phyloP scores from a whole-genome alignment of 2,797 vertebrate genomes.

The Ceryle rudis region DNA sequence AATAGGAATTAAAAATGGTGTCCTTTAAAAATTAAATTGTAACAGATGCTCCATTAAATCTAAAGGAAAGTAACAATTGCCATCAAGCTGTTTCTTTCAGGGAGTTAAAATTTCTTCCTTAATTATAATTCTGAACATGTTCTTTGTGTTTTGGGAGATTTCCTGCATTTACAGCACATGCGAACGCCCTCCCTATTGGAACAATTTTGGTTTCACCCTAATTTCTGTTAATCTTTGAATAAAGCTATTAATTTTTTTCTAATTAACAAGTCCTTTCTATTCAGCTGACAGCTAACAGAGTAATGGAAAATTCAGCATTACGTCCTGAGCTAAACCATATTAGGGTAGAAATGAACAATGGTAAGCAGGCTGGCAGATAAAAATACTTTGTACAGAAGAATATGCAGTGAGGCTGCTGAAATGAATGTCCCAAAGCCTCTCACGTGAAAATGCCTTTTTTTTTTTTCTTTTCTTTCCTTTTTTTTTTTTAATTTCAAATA shows the following conservation, averaged over 20 bases:
- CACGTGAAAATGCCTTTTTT: slow-evolving; percentile 20
- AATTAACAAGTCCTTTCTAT: slow-evolving; percentile 52
- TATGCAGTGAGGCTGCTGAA: neutral
- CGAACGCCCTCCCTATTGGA: neutral
- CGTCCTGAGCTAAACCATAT: slow-evolving; percentile 25
- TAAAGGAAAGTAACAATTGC: slow-evolving; percentile 29
- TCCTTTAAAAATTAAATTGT: slow-evolving; percentile 41
- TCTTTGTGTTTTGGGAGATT: slow-evolving; percentile 30
- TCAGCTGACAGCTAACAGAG: slow-evolving; percentile 25
- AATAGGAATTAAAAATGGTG: slow-evolving; percentile 45
- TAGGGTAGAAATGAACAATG: slow-evolving; percentile 22
- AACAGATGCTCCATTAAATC: slow-evolving; percentile 7
- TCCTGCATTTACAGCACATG: neutral
- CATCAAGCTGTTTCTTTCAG: slow-evolving; percentile 28
- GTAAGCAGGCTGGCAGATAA: slow-evolving; percentile 40
- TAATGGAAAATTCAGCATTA: slow-evolving; percentile 40
- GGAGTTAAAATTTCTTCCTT: slow-evolving; percentile 13
- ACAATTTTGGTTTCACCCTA: slow-evolving; percentile 20
- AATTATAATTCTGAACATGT: slow-evolving; percentile 23
- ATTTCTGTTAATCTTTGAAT: slow-evolving; percentile 62
- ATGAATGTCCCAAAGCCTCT: slow-evolving; percentile 21
- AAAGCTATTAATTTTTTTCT: slow-evolving; percentile 17
- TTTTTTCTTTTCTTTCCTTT: neutral
- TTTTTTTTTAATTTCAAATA: neutral
- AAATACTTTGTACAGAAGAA: slow-evolving; percentile 50